phyloP scores from a whole-genome alignment of 1,140 invertebrate genomes.

The Heliconius hermathena region DNA sequence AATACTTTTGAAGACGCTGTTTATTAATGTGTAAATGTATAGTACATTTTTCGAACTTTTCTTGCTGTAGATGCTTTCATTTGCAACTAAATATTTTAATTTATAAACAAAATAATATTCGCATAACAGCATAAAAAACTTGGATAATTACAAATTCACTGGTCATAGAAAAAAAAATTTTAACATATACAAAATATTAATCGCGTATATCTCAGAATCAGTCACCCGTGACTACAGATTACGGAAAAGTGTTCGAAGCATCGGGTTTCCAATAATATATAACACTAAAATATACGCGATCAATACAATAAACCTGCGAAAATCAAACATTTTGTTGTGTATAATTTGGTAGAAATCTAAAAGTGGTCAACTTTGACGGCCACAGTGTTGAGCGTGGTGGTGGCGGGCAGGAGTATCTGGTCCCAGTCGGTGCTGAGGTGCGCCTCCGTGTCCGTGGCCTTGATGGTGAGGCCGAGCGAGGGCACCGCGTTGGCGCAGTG shows the following conservation, averaged over 20 bases:
- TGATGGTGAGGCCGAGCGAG: slow-evolving; percentile 87
- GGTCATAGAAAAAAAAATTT: background rate
- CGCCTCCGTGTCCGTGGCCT: slow-evolving; percentile 90
- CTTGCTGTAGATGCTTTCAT: no score
- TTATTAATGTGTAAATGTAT: background rate
- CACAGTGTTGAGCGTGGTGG: slow-evolving; percentile 91
- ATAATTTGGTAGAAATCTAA: slow-evolving; percentile 63
- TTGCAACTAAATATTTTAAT: no score
- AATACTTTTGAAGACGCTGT: background rate
- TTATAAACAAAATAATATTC: background rate
- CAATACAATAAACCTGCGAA: no score
- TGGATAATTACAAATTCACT: slow-evolving; percentile 5
- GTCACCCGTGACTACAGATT: no score
- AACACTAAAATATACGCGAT: no score
- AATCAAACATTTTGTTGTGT: no score
- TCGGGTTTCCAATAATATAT: no score
- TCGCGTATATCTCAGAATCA: no score
- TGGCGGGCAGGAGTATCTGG: slow-evolving; percentile 88
- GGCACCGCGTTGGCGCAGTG: slow-evolving; percentile 88
- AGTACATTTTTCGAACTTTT: background rate
- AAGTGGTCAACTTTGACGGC: slow-evolving; percentile 95
- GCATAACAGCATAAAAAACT: background rate
- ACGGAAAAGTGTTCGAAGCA: no score
- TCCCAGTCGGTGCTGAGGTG: slow-evolving; percentile 88
- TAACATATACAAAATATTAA: no score